A percentile compares a stretch with the other conserved stretches of the same genome.
Conservation (phyloP, 1,140 invertebrate species). For the Hyles vespertilio region DNA sequence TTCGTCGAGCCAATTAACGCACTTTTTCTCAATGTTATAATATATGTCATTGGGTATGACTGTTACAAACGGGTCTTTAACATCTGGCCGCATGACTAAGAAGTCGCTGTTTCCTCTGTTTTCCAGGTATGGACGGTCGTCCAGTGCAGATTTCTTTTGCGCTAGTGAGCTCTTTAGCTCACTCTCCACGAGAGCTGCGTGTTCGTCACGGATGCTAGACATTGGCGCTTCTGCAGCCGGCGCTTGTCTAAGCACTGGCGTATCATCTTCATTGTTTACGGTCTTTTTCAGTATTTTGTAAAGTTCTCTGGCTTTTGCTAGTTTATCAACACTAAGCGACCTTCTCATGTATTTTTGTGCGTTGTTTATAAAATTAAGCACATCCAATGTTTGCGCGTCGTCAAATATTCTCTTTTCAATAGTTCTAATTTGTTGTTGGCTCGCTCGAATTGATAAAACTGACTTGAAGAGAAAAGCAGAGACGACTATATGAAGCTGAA, state of each 20-base stretch:
- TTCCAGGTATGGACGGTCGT: slow-evolving; percentile 38
- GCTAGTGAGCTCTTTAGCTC: slow-evolving; percentile 35
- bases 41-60: slow-evolving; percentile 56
- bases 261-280: not conserved
- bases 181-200: slow-evolving; percentile 32
- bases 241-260: no score
- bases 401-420: not conserved
- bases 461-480: not conserved
- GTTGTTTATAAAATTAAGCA: not conserved
- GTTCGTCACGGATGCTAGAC: slow-evolving; percentile 13
- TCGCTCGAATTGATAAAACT: not conserved
- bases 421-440: not conserved
- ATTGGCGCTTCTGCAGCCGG: not conserved
- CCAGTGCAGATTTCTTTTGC: slow-evolving; percentile 35
- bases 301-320: slow-evolving; percentile 3
- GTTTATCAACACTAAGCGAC: not conserved
- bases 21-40: slow-evolving; percentile 54
- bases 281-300: not conserved
- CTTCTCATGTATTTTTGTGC: not conserved
- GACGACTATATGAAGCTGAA: slow-evolving; percentile 4
- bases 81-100: slow-evolving; percentile 31
- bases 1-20: slow-evolving; percentile 58
- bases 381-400: not conserved
- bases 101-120: slow-evolving; percentile 44
- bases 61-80: slow-evolving; percentile 18